phyloP scores from a whole-genome alignment of 2,113 vertebrate genomes.

The Ictalurus punctatus region DNA sequence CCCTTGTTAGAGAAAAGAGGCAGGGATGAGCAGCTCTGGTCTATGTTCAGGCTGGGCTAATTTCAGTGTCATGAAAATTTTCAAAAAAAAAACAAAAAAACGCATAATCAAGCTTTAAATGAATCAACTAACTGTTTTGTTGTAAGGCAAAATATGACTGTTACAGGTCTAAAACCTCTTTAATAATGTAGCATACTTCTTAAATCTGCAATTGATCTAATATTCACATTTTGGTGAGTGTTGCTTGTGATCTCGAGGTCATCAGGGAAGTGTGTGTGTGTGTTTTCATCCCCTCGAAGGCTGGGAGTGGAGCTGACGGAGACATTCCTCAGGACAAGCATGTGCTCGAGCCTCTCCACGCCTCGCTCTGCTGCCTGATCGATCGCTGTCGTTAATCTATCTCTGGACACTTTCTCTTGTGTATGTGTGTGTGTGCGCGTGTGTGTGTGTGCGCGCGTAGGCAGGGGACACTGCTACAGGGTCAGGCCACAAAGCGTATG shows the following conservation, averaged over 20 bases:
- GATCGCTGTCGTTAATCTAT: slow-evolving; percentile 67
- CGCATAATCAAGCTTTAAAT: neutral
- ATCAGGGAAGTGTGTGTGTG: neutral
- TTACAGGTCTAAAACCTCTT: neutral
- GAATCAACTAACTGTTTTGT: neutral
- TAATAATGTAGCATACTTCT: neutral
- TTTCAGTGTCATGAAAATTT: neutral
- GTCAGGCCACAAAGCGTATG: slow-evolving; percentile 22
- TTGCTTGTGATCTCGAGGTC: neutral
- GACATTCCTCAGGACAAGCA: slow-evolving; percentile 68
- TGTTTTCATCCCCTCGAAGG: slow-evolving; percentile 58
- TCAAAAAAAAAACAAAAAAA: neutral
- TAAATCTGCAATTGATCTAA: neutral
- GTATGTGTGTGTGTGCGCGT: slow-evolving; percentile 29
- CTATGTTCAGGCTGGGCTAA: neutral
- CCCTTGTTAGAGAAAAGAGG: too few species aligned
- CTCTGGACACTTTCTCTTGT: slow-evolving; percentile 46
- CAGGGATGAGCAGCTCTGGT: neutral
- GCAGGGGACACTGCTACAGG: slow-evolving; percentile 31
- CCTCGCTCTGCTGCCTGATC: slow-evolving; percentile 64
- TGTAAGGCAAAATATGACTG: neutral
- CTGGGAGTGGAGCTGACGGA: slow-evolving; percentile 51
- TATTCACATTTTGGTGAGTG: neutral
- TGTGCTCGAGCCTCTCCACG: slow-evolving; percentile 68
- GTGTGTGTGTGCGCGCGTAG: neutral